Evolutionary conservation across 2,113 vertebrate genomes (phyloP), one percentile per base, ranked within the genome.

Genomic region (Azemiops feae): DNA sequence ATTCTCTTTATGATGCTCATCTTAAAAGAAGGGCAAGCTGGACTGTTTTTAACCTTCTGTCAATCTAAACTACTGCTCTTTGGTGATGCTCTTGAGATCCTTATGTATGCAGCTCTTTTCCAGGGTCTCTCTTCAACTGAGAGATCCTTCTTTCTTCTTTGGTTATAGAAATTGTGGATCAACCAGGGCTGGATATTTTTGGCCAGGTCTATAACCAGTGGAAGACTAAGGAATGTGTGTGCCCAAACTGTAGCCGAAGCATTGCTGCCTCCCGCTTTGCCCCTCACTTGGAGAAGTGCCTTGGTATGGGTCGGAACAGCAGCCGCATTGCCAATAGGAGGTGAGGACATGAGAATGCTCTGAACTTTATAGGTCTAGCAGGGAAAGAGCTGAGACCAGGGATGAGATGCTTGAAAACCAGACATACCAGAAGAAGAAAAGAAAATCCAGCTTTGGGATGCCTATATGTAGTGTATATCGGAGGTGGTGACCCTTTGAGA

Each of bases 171-270:
- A 99, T 99, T 91, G 98, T 99, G 97, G 99, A 99, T 97, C 98
- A 99, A 97, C 99, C 99, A 0, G 99, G 99, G 2, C 98, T 99
- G 97, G 99, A 99, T 96, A 99, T 99, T 95, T 99, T 99, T 89
- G 99, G 99, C 81, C 99, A 99, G 96, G 99, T 99, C 92, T 99
- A 99, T 97, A 99, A 99, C 97, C 99, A 99, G 97, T 99, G 99
- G 99, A 99, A 99, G 97, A 99, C 99, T 97, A 99, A 99, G 97
- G 99, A 99, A 96, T 99, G 99, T 1, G 99, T 99, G 86, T 99
- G 99, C 97, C 99, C 99, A 86, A 99, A 99, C 97, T 99, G 99
- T 96, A 99, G 98, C 96, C 98, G 99, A 90, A 98, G 99, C 95
- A 99, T 99, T 30, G 99, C 99, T 0, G 99, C 99, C 11, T 99